A percentile compares a stretch with the other conserved stretches of the same genome.
Conservation (phyloP, 2,113 vertebrate species). For the Zosterops japonicus region DNA sequence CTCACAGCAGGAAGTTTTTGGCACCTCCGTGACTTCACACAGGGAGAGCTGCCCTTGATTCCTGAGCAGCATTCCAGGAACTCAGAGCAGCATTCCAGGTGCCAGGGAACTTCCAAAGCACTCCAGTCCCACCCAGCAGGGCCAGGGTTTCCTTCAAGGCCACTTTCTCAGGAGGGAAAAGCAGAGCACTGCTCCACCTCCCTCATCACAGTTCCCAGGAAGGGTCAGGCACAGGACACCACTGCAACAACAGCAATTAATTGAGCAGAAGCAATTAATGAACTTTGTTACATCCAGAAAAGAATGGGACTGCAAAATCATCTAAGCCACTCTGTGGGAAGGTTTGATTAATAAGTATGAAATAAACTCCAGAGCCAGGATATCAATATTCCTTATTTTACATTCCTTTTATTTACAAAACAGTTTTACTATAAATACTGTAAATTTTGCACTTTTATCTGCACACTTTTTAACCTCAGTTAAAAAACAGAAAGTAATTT, state of each 20-base stretch:
- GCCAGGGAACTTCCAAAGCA: background rate
- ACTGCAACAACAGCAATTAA: background rate
- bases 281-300: background rate
- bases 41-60: background rate
- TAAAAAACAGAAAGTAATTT: background rate
- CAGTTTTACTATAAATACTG: background rate
- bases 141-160: background rate
- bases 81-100: background rate
- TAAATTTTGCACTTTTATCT: accelerated
- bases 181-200: background rate
- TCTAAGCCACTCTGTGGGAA: accelerated
- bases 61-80: too few relatives aligned
- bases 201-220: background rate
- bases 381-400: background rate
- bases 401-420: background rate
- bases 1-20: accelerated
- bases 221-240: background rate
- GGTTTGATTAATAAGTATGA: background rate
- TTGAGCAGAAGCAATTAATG: background rate
- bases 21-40: too few relatives aligned
- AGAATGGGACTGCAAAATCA: background rate
- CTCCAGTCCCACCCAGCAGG: background rate
- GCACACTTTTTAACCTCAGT: background rate
- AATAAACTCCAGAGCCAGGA: background rate
- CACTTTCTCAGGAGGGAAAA: background rate